A percentile compares a stretch with the other conserved stretches of the same genome.
phyloP scores from a whole-genome alignment of 2,797 vertebrate genomes.

The Anabas testudineus region DNA sequence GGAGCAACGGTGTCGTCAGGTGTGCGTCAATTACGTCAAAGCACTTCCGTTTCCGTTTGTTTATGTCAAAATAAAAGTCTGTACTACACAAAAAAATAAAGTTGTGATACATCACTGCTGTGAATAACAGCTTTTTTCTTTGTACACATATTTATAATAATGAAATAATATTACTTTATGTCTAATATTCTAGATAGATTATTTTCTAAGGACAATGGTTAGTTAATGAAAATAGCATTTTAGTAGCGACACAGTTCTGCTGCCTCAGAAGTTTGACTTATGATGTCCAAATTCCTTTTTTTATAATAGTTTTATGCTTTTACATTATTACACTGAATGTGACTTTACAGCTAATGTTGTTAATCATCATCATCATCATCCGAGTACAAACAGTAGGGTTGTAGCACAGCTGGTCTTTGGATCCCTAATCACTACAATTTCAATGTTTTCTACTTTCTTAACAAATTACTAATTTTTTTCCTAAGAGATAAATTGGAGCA shows the following conservation, averaged over 20 bases:
- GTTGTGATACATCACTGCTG: background rate
- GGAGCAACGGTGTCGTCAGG: background rate
- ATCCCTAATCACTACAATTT: background rate
- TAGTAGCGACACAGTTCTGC: background rate
- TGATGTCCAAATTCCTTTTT: background rate
- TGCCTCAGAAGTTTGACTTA: background rate
- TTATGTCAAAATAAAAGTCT: conserved; percentile 63
- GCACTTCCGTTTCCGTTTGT: conserved; percentile 29
- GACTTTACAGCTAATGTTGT: background rate
- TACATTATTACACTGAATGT: background rate
- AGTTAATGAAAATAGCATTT: too few species aligned
- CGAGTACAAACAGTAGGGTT: too few species aligned
- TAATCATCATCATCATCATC: background rate
- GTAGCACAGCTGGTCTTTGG: too few species aligned
- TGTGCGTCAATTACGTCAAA: accelerated
- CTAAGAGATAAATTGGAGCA: background rate
- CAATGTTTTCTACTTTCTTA: background rate
- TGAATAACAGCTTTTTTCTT: too few species aligned
- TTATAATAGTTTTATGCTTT: background rate
- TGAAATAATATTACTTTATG: too few species aligned
- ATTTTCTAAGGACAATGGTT: too few species aligned
- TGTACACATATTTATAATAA: too few species aligned
- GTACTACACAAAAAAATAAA: background rate
- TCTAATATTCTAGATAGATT: too few species aligned
- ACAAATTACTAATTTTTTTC: too few species aligned